Base-by-base conservation (phyloP, 37 sponge, comb jelly and placozoan genomes). In the Hormiphora californensis region DNA sequence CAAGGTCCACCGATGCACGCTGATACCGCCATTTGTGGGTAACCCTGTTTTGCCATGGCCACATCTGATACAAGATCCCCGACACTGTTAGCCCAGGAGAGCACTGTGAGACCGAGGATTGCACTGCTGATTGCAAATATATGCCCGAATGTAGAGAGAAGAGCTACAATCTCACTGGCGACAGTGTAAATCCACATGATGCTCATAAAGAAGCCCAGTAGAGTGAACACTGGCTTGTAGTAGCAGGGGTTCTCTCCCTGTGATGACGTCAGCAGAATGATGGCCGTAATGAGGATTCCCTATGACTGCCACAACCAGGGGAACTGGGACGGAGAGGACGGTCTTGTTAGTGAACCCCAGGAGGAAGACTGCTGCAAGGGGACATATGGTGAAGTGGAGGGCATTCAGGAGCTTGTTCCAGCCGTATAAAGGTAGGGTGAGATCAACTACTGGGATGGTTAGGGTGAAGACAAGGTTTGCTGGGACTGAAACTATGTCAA, bases 51-150 rank as follows among this genome's bases (percentile, higher is more conserved):
- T 0, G 98, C 95, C 95, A 97, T 92, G 3, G 95, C 94, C 53
- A 91, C 54, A 43, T 97, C 93, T 15, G 98, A 91, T 0, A 97
- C 92, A 25, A 94, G 92, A 91, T 97, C 98, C 89, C 98, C 98
- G 78, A 97, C 91, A 41, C 98, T 94, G 90, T 97, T 97, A 0
- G 96, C 98, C 98, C 98, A 97, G 19, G 98, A 96, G 32, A 97
- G 85, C n/a, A 97, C 54, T 21, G 98, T 97, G 53, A 97, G 87
- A 34, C 98, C 98, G 3, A 97, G 81, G 0, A 97, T 92, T 17
- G 92, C 98, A 67, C 93, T 89, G 11, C 91, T 93, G 22, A 97
- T 85, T 9, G 51, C 67, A 12, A 97, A 85, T 40, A 94, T 94
- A 17, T 91, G 53, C 11, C 98, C 98, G 69, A 94, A 91, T 30